Evolutionary conservation across 2,888 invertebrate species (phyloP).

Genomic region (Oxytorus armatus): DNA sequence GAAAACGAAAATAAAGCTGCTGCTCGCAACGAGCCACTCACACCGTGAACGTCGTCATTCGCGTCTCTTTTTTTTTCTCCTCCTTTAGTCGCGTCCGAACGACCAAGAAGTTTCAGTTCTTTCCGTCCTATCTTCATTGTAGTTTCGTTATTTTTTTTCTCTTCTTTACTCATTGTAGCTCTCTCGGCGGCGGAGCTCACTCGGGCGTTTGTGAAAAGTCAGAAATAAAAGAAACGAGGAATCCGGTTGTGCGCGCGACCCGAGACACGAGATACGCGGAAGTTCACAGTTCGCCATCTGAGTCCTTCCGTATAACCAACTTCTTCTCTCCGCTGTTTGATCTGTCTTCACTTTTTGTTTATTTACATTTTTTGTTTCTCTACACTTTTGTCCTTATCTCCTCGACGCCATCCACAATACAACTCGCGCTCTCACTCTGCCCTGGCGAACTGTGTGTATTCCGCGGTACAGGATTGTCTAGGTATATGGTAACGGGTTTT

Average conservation of each 20-base stretch:
- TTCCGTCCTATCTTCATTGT: conserved; percentile 13
- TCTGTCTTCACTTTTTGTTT: conserved; percentile 16
- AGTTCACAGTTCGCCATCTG: conserved; percentile 32
- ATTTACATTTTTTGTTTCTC: conserved; percentile 11
- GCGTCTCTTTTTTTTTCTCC: conserved; percentile 33
- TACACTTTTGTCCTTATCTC: conserved; percentile 33
- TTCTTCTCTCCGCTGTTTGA: conserved; percentile 17
- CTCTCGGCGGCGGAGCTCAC: conserved; percentile 24
- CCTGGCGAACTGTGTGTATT: conserved; percentile 25
- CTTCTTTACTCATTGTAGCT: conserved; percentile 23
- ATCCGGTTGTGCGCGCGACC: conserved; percentile 11
- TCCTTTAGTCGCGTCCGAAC: conserved; percentile 37
- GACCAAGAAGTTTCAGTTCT: conserved; percentile 49
- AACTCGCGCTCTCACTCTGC: conserved; percentile 19
- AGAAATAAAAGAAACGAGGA: conserved; percentile 44
- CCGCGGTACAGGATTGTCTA: conserved; percentile 27
- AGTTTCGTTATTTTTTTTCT: not conserved
- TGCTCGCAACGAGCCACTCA: conserved; percentile 10
- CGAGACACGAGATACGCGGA: conserved; percentile 37
- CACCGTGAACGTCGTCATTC: conserved; percentile 39
- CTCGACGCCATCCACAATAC: conserved; percentile 28
- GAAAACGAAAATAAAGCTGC: conserved; percentile 26
- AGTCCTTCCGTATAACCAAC: conserved; percentile 1
- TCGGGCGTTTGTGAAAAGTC: conserved; percentile 45
- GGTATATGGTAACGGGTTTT: conserved; percentile 64